A percentile compares a stretch with the other conserved stretches of the same genome.
Conservation (phyloP, 2,888 invertebrate genomes). For the Priocnemis perturbator region DNA sequence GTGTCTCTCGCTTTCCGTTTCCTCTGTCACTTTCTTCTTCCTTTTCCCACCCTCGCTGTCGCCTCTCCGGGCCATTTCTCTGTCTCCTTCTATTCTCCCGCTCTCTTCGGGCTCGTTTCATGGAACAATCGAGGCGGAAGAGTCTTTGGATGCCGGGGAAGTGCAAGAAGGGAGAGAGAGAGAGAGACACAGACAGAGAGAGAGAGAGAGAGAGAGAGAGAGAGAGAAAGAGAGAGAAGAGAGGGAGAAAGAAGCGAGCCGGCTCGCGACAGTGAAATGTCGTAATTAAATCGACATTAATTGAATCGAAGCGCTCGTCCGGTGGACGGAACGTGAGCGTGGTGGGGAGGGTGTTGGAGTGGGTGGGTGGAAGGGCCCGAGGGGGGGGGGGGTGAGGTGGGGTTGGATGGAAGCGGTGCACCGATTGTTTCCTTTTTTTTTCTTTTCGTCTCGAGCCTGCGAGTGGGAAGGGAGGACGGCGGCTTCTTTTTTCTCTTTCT, state of each 20-base stretch:
- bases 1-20: no score
- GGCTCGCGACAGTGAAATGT: constrained; percentile 18
- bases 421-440: constrained; percentile 31
- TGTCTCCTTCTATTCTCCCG: no score
- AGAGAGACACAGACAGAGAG: neutral
- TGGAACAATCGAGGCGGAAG: neutral
- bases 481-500: constrained; percentile 17
- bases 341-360: neutral
- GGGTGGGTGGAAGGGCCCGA: neutral
- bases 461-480: neutral
- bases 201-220: neutral
- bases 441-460: neutral
- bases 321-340: neutral
- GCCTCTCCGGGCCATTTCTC: no score
- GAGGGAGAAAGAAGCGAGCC: neutral
- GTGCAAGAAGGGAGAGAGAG: no score
- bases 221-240: neutral
- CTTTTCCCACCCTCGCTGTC: no score
- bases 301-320: constrained; percentile 27
- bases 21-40: no score
- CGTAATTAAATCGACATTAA: constrained; percentile 38
- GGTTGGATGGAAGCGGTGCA: constrained; percentile 10
- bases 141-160: neutral
- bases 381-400: neutral
- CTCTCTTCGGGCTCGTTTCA: no score